Base-by-base conservation (phyloP, 2,888 invertebrate species). In the Mimumesa dahlbomi region DNA sequence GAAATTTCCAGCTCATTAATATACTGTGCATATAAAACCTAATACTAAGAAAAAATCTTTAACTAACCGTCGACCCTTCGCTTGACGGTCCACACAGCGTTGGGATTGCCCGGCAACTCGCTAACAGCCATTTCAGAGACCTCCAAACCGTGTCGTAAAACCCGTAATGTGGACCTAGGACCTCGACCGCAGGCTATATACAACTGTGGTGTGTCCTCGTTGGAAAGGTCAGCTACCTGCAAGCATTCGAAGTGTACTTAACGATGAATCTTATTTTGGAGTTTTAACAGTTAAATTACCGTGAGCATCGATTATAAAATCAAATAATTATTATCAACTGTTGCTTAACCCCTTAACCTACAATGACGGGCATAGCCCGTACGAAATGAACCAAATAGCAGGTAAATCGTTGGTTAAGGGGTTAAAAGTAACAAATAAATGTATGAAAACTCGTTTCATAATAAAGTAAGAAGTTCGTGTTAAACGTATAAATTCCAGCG, bases 101-200 rank as follows among this genome's bases (percentile, higher is more conserved):
- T 99, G 1, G 99, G 99, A 87, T 98, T 99, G 87, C 99, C 99
- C n/a, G 99, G 99, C 79, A 99, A 91, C 90, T 99, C 99, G 19
- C 98, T 98, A 1, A 99, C 98, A 65, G 99, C 99, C 99, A 99
- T 99, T 91, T 99, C 99, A 0, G 98, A 97, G 0, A 99, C 98
- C 92, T 99, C 99, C 52, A 99, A 91, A 82, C 99, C 99, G 90
- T 99, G 99, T 19, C 99, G 92, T 7, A 99, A 90, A 0, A 99
- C 97, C 77, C 94, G 88, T 43, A 99, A 89, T 0, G 98, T 95
- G 0, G 99, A 99, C 43, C 99, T 92, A 0, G 99, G 96, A 0
- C 99, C 99, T 70, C 98, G 92, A 0, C 99, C 99, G 90, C 99
- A 99, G 1, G 98, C 93, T 86, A 98, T 94, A 90, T 99, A 99